Evolutionary conservation across 1,140 invertebrate genomes (phyloP), one percentile per base, ranked within the genome.

Genomic region (Bombus soroeensis): DNA sequence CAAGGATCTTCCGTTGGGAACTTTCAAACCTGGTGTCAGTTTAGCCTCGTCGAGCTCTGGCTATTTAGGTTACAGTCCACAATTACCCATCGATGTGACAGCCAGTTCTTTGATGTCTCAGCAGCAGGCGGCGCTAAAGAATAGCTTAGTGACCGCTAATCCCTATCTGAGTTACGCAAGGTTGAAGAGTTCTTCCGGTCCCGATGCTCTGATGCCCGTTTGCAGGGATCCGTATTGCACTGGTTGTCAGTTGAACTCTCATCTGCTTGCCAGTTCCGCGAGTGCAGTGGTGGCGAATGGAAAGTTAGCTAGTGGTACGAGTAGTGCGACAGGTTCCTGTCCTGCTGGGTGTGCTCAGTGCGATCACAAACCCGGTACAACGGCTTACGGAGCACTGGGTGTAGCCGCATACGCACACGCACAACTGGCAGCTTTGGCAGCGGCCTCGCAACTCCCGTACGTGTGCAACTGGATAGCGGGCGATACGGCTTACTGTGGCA

Each of bases 381-480:
- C 34, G 13, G 92, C 92, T 88, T 95, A 87, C 64, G 96, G 93
- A 92, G 93, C 88, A 43, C 85, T 92, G 13, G 85, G 89, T 83
- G 95, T 87, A 82, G 96, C 91, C 91, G 97, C 97, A 1, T 97
- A 97, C 87, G 97, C 97, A 37, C 97, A 97, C 88, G 97, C 97
- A 34, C 97, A 97, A 91, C 92, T 97, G 70, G 97, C 97, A 0
- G 97, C 97, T 0, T 89, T 98, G 64, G 97, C 97, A 0, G 97
- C 97, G 0, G 97, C 97, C 13, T 97, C 97, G 0, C 97, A 97
- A 89, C 93, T 98, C 81, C 97, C 98, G 1, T 98, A 98, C 92
- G 97, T 98, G 0, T 99, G 98, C 94, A 99, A 97, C 93, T 99
- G 98, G 98, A 98, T 99, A 91, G 97, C 97, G 18, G 97, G 97